A percentile compares a stretch with the other conserved stretches of the same genome.
These are phyloP conservation scores for Oscheius myriophilus DNA, from an alignment of 2,888 invertebrate species.

Conservation along the genomic window DNA sequence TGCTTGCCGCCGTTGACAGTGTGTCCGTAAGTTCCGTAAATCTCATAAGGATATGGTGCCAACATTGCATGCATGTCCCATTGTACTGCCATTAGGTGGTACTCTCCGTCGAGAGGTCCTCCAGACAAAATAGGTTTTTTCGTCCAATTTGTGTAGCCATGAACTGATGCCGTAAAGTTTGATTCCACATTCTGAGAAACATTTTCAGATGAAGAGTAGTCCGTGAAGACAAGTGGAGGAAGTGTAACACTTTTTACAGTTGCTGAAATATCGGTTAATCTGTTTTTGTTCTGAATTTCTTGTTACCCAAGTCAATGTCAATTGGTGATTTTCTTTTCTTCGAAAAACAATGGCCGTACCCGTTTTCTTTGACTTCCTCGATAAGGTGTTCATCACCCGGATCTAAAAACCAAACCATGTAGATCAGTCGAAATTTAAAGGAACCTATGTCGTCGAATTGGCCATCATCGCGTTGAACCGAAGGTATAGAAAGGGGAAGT, in stretches of 20 bases:
- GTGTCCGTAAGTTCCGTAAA: conserved; percentile 19
- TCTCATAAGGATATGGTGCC: no score
- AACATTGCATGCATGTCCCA: conserved; percentile 1
- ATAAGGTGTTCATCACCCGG: no score
- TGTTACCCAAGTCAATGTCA: conserved; percentile 8
- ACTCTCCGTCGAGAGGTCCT: conserved; percentile 17
- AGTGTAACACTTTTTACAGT: not conserved
- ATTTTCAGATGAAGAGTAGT: conserved; percentile 4
- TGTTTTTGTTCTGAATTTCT: not conserved
- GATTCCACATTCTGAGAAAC: not conserved
- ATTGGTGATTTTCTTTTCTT: conserved; percentile 19
- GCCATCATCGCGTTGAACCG: no score
- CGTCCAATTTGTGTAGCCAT: conserved; percentile 14
- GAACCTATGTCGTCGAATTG: no score
- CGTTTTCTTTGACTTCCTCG: not conserved
- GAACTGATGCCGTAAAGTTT: conserved; percentile 10
- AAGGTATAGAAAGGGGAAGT: no score
- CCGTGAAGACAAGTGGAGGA: conserved; percentile 7
- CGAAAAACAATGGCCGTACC: not conserved
- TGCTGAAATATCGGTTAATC: not conserved
- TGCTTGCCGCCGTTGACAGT: conserved; percentile 7
- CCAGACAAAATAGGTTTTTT: conserved; percentile 13
- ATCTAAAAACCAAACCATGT: no score
- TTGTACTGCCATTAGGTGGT: conserved; percentile 7
- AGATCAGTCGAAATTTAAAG: no score